phyloP scores from a whole-genome alignment of 2,888 invertebrate genomes.

The Lamproptera curius region DNA sequence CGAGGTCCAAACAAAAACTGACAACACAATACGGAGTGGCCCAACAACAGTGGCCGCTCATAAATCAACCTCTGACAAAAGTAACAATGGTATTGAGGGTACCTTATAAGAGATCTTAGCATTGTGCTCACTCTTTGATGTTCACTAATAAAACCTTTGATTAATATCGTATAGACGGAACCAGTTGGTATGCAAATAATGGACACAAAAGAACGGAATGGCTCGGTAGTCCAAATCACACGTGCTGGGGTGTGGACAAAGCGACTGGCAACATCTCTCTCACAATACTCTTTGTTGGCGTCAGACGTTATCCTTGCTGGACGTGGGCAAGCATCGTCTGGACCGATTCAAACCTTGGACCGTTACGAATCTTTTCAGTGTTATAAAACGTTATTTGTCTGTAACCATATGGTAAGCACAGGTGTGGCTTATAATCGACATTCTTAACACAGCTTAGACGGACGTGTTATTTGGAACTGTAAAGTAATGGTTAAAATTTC shows the following conservation, averaged over 20 bases:
- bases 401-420: no score
- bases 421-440: no score
- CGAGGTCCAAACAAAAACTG: conserved; percentile 74
- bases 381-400: no score
- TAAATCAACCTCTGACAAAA: conserved; percentile 77
- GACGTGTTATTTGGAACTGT: no score
- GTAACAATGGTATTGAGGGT: conserved; percentile 78
- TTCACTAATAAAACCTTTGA: conserved; percentile 79
- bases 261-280: conserved; percentile 63
- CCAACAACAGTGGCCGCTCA: conserved; percentile 76
- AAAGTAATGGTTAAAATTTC: no score
- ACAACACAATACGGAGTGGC: conserved; percentile 73
- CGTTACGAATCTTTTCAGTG: conserved; percentile 22
- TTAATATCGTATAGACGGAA: conserved; percentile 76
- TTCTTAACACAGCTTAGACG: no score
- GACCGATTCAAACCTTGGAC: conserved; percentile 30
- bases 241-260: conserved; percentile 66
- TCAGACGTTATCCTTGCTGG: conserved; percentile 46
- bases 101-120: conserved; percentile 78
- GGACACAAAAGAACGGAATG: conserved; percentile 55
- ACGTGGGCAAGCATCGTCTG: conserved; percentile 29
- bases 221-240: conserved; percentile 66
- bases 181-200: conserved; percentile 77
- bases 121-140: conserved; percentile 77
- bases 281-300: conserved; percentile 56